Evolutionary conservation across 1,140 invertebrate species (phyloP), one percentile per base, ranked within the genome.

Genomic region (Charaxes varanes): DNA sequence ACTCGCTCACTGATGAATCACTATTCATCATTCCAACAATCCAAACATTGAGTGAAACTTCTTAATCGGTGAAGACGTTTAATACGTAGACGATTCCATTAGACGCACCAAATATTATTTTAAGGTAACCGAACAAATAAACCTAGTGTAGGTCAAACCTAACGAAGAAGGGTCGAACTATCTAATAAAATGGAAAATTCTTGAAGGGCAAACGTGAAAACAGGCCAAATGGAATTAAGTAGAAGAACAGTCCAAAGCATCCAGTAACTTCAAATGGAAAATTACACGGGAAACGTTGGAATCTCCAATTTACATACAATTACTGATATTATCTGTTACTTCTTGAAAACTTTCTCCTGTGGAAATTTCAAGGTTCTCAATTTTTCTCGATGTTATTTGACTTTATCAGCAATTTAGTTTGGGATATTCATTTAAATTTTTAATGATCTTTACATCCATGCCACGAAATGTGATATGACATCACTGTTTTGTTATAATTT

Each of bases 281-380:
- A 21, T 38, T 18, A 38, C 23, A 38, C 28, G 21, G 23, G 5
- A 27, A 27, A 38, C 26, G 24, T 28, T 17, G 26, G 35, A 3
- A 13, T 37, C 24, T 26, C 17, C 24, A 38, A 38, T 38, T 38
- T 38, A 12, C 35, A 38, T 38, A 38, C 35, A 38, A 38, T 38
- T 38, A 38, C 35, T 28, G 24, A 24, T 10, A 26, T 24, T 36
- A 21, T 19, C 17, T 21, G 3, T 21, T 11, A 33, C 12, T 33
- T 21, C 12, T 18, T 13, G 19, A 2, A 11, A 33, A 12, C 10
- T 21, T 6, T 8, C 12, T 4, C 18, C 21, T n/a, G 6, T 32
- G 21, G 10, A 13, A 28, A n/a, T 12, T 12, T 4, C 27, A 7
- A 28, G n/a, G n/a, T 28, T 6, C 14, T 28, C 15, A 6, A 15